Percentiles rank a stretch among this genome's conserved stretches.
Evolutionary conservation across 2,888 invertebrate genomes (phyloP).

Genomic region (Oeneis ivallda): DNA sequence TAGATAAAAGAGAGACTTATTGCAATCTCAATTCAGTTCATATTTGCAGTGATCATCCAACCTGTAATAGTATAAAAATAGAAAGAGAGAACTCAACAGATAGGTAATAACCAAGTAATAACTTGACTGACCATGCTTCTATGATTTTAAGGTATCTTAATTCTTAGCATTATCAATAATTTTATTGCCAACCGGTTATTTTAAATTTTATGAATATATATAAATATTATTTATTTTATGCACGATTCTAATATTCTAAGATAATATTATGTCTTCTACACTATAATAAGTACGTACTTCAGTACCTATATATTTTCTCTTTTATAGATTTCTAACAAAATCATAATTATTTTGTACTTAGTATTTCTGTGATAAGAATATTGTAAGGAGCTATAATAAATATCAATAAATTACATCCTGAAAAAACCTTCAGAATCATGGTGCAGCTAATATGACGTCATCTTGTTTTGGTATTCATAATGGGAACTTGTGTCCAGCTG

Average conservation of each 20-base stretch:
- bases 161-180: neutral
- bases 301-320: too few species aligned
- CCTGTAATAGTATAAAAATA: neutral
- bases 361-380: too few species aligned
- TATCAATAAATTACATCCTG: neutral
- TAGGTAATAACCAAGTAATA: too few species aligned
- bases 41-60: neutral
- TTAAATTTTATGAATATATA: neutral
- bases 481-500: neutral
- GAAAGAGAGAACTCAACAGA: neutral
- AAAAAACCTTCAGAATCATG: neutral
- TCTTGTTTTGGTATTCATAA: conserved; percentile 15
- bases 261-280: too few species aligned
- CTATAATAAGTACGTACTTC: too few species aligned
- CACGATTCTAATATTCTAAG: too few species aligned
- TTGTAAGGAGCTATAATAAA: neutral
- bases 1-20: neutral
- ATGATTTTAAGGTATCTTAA: neutral
- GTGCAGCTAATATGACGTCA: conserved; percentile 14
- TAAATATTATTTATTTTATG: too few species aligned
- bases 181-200: too few species aligned
- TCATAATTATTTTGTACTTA: too few species aligned
- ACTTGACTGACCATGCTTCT: neutral
- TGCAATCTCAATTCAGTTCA: neutral
- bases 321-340: too few species aligned